A percentile compares a stretch with the other conserved stretches of the same genome.
Evolutionary conservation across 2,113 vertebrate species (phyloP).

Genomic region (Jacana jacana): DNA sequence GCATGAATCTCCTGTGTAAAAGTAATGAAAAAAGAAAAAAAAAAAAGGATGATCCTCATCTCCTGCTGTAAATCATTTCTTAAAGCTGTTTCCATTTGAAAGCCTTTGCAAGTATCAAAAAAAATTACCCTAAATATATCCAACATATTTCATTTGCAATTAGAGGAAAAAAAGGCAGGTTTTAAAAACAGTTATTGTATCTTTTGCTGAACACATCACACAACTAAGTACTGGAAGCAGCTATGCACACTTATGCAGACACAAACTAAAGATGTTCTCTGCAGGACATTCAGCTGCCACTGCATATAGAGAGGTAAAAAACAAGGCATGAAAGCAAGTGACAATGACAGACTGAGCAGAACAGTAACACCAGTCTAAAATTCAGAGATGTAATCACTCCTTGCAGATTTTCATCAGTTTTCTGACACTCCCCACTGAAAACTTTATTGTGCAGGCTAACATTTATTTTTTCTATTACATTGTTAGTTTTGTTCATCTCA

Average conservation of each 20-base stretch:
- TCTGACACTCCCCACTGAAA: conserved; percentile 45
- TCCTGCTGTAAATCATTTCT: not conserved
- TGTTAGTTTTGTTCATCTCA: conserved; percentile 43
- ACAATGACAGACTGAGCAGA: not conserved
- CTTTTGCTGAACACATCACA: not conserved
- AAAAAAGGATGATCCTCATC: no score
- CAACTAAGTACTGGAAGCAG: not conserved
- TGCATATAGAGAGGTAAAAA: not conserved
- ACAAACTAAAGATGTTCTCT: not conserved
- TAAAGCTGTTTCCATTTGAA: not conserved
- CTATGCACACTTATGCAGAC: not conserved
- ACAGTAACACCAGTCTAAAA: not conserved
- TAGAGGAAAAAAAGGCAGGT: not conserved
- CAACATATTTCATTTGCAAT: not conserved
- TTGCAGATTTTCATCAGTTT: not conserved
- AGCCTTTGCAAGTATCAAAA: not conserved
- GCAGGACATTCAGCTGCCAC: not conserved
- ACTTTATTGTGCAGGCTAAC: conserved; percentile 13
- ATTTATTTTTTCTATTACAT: conserved; percentile 40
- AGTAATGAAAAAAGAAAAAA: not conserved
- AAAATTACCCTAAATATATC: not conserved
- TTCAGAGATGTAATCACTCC: not conserved
- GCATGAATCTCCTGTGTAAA: not conserved
- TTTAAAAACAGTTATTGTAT: not conserved
- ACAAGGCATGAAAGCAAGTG: not conserved